Conservation (phyloP, 2,888 invertebrate species). For the Dioctria linearis region DNA sequence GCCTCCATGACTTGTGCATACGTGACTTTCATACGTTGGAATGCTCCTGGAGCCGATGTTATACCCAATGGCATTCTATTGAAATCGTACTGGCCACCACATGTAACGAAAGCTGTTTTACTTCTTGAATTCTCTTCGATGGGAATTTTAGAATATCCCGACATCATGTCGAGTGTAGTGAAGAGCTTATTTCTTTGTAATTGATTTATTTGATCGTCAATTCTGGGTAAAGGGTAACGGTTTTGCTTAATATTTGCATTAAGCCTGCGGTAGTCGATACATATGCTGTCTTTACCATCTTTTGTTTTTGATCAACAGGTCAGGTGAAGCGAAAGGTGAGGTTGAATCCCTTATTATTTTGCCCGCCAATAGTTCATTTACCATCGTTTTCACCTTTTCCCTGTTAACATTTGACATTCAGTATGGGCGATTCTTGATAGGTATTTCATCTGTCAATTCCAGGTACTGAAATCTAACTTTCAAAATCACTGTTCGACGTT, state of each 20-base stretch:
- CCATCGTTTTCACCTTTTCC: neutral
- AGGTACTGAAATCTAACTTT: neutral
- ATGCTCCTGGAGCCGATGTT: slow-evolving; percentile 53
- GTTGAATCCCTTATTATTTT: slow-evolving; percentile 8
- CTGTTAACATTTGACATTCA: slow-evolving; percentile 20
- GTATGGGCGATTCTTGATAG: slow-evolving; percentile 62
- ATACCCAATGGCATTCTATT: slow-evolving; percentile 55
- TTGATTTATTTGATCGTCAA: no score
- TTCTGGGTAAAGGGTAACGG: no score
- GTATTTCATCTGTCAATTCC: slow-evolving; percentile 57
- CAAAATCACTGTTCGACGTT: slow-evolving; percentile 49
- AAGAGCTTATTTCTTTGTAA: no score
- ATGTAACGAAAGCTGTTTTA: slow-evolving; percentile 58
- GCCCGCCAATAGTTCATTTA: neutral
- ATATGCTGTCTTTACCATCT: no score
- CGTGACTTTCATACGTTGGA: slow-evolving; percentile 46
- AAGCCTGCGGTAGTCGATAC: slow-evolving; percentile 51
- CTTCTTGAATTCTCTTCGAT: slow-evolving; percentile 45
- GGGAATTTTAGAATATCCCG: slow-evolving; percentile 51
- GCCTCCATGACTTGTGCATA: neutral
- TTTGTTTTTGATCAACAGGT: no score
- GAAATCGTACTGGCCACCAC: slow-evolving; percentile 59
- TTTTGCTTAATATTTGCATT: neutral
- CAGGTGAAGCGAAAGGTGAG: slow-evolving; percentile 45
- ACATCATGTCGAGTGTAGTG: slow-evolving; percentile 37